These are phyloP conservation scores for Tinamus major DNA, from an alignment of 2,797 vertebrate genomes.

Conservation along the genomic window DNA sequence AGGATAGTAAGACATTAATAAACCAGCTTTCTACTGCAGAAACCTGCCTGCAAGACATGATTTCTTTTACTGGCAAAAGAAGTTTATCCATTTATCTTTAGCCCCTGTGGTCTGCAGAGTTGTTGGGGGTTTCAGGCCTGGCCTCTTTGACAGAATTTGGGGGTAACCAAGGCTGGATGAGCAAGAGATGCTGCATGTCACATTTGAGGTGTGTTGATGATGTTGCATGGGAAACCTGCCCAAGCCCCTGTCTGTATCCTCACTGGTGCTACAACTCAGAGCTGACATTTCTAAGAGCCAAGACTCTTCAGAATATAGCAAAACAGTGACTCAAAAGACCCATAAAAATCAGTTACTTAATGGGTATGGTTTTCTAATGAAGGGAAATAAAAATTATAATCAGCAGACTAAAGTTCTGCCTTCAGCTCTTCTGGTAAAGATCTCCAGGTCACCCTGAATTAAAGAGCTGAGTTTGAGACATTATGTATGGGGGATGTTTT, in stretches of 20 bases:
- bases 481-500: neutral
- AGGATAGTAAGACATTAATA: constrained; percentile 54
- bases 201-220: neutral
- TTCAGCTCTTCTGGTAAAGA: neutral
- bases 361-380: neutral
- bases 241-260: neutral
- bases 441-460: neutral
- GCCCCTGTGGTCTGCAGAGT: neutral
- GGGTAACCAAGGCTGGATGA: neutral
- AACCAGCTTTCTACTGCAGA: constrained; percentile 22
- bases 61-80: neutral
- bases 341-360: neutral
- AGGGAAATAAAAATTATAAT: neutral
- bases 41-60: neutral
- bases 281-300: neutral
- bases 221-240: neutral
- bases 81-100: constrained; percentile 15
- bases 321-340: neutral
- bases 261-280: neutral
- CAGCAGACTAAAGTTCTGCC: neutral
- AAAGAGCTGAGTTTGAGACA: neutral
- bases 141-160: neutral
- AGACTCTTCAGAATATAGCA: neutral
- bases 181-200: neutral
- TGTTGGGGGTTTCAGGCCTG: neutral